Evolutionary conservation across 2,888 invertebrate species (phyloP).

Genomic region (Erebia ligea): DNA sequence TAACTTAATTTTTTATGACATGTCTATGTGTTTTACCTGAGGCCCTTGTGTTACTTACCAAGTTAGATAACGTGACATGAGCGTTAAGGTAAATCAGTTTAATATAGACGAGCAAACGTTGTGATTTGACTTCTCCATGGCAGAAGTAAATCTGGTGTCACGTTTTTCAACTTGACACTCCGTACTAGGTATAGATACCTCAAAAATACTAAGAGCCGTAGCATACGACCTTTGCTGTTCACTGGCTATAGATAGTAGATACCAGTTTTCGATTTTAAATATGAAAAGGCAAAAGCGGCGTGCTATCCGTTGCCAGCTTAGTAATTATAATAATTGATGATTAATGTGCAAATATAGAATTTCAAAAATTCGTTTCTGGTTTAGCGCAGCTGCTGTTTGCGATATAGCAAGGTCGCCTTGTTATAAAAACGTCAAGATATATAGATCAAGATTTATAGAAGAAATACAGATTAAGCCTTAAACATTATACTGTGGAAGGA

Average conservation of each 20-base stretch:
- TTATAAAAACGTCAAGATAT: no score
- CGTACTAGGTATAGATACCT: no score
- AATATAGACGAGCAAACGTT: no score
- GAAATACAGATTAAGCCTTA: no score
- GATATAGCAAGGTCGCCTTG: neutral
- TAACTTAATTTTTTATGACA: conserved; percentile 3
- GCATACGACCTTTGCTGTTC: neutral
- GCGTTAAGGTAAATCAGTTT: neutral
- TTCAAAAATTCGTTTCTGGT: neutral
- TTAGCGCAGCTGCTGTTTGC: neutral
- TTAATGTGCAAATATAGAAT: neutral
- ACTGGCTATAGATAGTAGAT: neutral
- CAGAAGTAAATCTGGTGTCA: no score
- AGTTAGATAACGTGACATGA: no score
- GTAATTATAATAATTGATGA: neutral
- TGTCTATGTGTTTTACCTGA: neutral
- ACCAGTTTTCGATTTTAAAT: conserved; percentile 4
- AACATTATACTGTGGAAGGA: no score
- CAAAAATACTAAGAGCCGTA: no score
- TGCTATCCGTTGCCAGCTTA: neutral
- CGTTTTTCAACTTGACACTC: no score
- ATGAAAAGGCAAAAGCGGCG: neutral
- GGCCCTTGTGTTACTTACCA: no score
- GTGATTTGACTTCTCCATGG: no score
- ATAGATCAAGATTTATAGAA: no score